Evolutionary conservation across 1,140 invertebrate species (phyloP).

Genomic region (Caerostris darwini): DNA sequence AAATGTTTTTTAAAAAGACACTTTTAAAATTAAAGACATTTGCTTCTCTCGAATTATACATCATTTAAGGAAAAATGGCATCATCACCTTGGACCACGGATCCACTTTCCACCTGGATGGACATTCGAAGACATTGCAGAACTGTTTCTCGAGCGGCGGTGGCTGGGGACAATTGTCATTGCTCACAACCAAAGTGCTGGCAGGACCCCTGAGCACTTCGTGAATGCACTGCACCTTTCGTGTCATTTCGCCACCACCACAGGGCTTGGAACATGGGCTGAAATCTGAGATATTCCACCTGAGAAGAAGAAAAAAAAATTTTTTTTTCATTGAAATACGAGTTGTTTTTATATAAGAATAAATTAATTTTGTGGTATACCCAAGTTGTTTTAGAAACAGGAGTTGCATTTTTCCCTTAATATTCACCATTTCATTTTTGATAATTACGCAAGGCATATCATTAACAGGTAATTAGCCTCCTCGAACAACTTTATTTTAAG

Average conservation of each 20-base stretch:
- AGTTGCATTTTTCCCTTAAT: background rate
- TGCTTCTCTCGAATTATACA: too few species aligned
- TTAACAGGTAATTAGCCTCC: too few species aligned
- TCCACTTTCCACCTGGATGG: conserved; percentile 91
- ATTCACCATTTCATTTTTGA: too few species aligned
- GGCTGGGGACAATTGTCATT: conserved; percentile 94
- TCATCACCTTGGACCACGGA: conserved; percentile 89
- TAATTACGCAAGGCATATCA: too few species aligned
- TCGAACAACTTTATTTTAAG: too few species aligned
- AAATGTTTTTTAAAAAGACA: too few species aligned
- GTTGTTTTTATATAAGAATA: too few species aligned
- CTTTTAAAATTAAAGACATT: too few species aligned
- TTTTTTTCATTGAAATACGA: too few species aligned
- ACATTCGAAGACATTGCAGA: conserved; percentile 95
- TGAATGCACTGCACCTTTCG: conserved; percentile 92
- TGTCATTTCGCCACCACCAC: conserved; percentile 89
- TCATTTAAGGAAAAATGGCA: background rate
- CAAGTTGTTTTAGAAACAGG: background rate
- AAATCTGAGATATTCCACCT: conserved; percentile 89
- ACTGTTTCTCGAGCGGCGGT: conserved; percentile 90
- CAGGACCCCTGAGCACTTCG: conserved; percentile 90
- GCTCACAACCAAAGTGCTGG: conserved; percentile 93
- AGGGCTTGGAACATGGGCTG: conserved; percentile 92
- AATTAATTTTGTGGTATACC: too few species aligned
- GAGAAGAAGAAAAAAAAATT: background rate